Evolutionary conservation across 2,797 vertebrate species (phyloP).

Genomic region (Tragopan temminckii): DNA sequence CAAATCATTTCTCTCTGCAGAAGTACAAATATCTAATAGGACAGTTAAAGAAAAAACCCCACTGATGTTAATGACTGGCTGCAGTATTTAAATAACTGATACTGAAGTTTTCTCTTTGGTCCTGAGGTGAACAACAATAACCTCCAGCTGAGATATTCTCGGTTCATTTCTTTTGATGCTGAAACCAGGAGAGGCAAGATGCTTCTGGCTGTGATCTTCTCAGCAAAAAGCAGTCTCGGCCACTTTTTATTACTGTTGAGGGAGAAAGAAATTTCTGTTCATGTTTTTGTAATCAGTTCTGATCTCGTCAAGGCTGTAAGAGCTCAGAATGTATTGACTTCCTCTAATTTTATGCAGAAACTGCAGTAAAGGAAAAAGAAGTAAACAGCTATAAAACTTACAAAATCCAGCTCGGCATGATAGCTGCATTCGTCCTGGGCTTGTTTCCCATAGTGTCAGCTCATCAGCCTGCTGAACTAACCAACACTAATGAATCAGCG

Average conservation of each 20-base stretch:
- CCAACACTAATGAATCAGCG: neutral
- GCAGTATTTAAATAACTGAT: slow-evolving; percentile 10
- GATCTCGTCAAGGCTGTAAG: slow-evolving; percentile 13
- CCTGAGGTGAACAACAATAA: slow-evolving; percentile 1
- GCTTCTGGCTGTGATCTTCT: slow-evolving; percentile 21
- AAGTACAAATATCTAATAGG: neutral
- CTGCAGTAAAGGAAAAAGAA: slow-evolving; percentile 31
- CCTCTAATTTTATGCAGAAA: slow-evolving; percentile 53
- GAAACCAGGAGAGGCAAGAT: slow-evolving; percentile 33
- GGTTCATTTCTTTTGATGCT: slow-evolving; percentile 35
- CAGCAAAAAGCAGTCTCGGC: slow-evolving; percentile 1
- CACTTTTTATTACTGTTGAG: slow-evolving; percentile 10
- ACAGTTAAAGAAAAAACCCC: neutral
- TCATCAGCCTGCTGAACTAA: neutral
- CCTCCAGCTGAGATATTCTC: slow-evolving; percentile 10
- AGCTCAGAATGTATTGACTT: slow-evolving; percentile 42
- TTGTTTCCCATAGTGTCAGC: slow-evolving; percentile 9
- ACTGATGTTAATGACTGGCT: neutral
- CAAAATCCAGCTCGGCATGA: neutral
- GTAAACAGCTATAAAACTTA: neutral
- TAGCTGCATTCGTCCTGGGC: neutral
- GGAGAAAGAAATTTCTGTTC: slow-evolving; percentile 53
- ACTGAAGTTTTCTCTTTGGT: neutral
- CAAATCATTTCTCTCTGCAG: neutral
- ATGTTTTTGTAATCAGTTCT: slow-evolving; percentile 57